A percentile compares a stretch with the other conserved stretches of the same genome.
phyloP scores from a whole-genome alignment of 2,797 vertebrate species.

The Passerculus sandwichensis region DNA sequence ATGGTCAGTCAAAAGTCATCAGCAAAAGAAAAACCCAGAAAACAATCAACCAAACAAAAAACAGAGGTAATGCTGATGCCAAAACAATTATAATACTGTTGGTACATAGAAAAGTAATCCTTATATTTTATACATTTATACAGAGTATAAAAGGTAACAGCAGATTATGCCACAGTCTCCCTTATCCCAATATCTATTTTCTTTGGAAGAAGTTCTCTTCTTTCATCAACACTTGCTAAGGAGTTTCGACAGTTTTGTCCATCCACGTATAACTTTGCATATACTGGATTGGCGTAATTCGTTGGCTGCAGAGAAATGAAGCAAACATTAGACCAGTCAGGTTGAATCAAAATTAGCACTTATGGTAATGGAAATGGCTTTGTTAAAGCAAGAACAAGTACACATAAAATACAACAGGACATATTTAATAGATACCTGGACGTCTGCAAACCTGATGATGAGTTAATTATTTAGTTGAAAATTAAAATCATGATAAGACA shows the following conservation, averaged over 20 bases:
- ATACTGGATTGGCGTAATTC: slow-evolving; percentile 98
- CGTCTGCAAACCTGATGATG: slow-evolving; percentile 40
- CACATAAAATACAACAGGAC: slow-evolving; percentile 20
- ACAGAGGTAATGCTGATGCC: slow-evolving; percentile 93
- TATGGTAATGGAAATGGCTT: slow-evolving; percentile 40
- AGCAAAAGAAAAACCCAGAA: slow-evolving; percentile 83
- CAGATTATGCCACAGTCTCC: slow-evolving; percentile 98
- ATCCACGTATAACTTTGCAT: slow-evolving; percentile 97
- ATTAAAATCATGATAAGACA: slow-evolving; percentile 35
- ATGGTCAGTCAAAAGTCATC: slow-evolving; percentile 86
- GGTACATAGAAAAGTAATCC: slow-evolving; percentile 96
- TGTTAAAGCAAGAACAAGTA: slow-evolving; percentile 30
- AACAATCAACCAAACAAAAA: slow-evolving; percentile 79
- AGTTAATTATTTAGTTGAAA: slow-evolving; percentile 51
- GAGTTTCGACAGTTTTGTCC: slow-evolving; percentile 97
- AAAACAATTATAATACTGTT: slow-evolving; percentile 91
- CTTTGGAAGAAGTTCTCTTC: slow-evolving; percentile 99
- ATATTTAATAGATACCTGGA: slow-evolving; percentile 33
- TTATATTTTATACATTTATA: slow-evolving; percentile 90
- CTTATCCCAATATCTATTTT: slow-evolving; percentile 99
- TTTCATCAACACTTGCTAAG: slow-evolving; percentile 95
- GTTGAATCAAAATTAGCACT: not conserved
- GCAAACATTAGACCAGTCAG: not conserved
- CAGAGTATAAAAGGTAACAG: slow-evolving; percentile 90
- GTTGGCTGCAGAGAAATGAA: slow-evolving; percentile 83